Evolutionary conservation across 2,113 vertebrate species (phyloP).

Genomic region (Cervus canadensis): DNA sequence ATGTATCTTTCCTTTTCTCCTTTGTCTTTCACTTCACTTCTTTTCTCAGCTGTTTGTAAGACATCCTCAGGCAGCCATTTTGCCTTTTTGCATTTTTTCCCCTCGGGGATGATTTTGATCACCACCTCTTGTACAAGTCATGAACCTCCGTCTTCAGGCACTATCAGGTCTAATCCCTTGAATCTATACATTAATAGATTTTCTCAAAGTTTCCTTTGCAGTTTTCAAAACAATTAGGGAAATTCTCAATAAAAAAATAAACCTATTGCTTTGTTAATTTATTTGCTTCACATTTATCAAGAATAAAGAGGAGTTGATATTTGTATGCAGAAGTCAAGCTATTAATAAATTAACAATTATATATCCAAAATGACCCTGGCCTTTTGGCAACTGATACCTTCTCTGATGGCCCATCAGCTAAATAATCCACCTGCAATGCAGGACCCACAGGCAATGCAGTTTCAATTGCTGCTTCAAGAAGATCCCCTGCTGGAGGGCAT

Average conservation of each 20-base stretch:
- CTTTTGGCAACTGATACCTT: neutral
- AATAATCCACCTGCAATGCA: neutral
- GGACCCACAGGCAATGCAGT: neutral
- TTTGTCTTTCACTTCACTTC: neutral
- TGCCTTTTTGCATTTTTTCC: neutral
- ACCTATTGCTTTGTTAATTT: slow-evolving; percentile 78
- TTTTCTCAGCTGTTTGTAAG: neutral
- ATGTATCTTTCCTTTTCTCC: neutral
- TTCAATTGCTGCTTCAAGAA: neutral
- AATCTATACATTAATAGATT: slow-evolving; percentile 11
- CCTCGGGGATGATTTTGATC: neutral
- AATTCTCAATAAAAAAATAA: slow-evolving; percentile 77
- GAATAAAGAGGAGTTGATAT: slow-evolving; percentile 76
- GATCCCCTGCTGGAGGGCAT: neutral
- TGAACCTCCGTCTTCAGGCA: neutral
- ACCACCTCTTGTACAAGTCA: neutral
- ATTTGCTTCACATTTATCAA: slow-evolving; percentile 77
- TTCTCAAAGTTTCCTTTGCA: slow-evolving; percentile 77
- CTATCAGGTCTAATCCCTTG: neutral
- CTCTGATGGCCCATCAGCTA: neutral
- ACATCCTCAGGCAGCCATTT: neutral
- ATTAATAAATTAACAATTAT: slow-evolving; percentile 77
- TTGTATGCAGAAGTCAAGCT: slow-evolving; percentile 74
- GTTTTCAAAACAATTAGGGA: slow-evolving; percentile 79
- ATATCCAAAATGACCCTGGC: slow-evolving; percentile 28